Percentiles rank a stretch among this genome's conserved stretches.
Conservation (phyloP, 2,113 vertebrate species). For the Zosterops japonicus region DNA sequence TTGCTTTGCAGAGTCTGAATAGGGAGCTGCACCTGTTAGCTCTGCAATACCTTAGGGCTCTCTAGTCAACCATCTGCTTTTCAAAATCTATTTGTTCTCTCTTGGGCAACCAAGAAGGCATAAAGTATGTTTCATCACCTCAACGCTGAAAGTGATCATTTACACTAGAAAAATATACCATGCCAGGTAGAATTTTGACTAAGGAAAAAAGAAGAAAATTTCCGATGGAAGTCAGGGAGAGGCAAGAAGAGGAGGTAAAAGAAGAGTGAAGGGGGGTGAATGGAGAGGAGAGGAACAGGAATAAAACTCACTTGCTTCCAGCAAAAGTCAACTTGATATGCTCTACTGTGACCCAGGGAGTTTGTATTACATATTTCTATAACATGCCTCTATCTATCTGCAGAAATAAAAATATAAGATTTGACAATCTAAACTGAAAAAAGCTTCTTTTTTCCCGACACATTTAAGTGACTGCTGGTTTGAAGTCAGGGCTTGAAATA, state of each 20-base stretch:
- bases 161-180: background rate
- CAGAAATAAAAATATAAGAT: background rate
- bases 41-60: background rate
- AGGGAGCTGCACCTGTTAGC: slow-evolving; percentile 31
- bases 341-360: background rate
- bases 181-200: background rate
- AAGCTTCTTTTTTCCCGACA: background rate
- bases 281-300: background rate
- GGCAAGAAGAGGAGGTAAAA: background rate
- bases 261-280: background rate
- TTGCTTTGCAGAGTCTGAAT: background rate
- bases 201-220: background rate
- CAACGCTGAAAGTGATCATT: slow-evolving; percentile 13
- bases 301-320: background rate
- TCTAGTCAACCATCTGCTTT: slow-evolving; percentile 50
- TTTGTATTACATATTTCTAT: background rate
- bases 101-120: slow-evolving; percentile 4
- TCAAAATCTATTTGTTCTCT: slow-evolving; percentile 45
- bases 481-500: slow-evolving; percentile 44
- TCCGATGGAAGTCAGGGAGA: background rate
- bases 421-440: background rate
- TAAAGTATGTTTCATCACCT: slow-evolving; percentile 30
- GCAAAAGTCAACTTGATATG: background rate
- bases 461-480: slow-evolving; percentile 1
- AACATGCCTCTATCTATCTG: background rate